phyloP scores from a whole-genome alignment of 1,140 invertebrate species.

The Drosophila chauvacae region DNA sequence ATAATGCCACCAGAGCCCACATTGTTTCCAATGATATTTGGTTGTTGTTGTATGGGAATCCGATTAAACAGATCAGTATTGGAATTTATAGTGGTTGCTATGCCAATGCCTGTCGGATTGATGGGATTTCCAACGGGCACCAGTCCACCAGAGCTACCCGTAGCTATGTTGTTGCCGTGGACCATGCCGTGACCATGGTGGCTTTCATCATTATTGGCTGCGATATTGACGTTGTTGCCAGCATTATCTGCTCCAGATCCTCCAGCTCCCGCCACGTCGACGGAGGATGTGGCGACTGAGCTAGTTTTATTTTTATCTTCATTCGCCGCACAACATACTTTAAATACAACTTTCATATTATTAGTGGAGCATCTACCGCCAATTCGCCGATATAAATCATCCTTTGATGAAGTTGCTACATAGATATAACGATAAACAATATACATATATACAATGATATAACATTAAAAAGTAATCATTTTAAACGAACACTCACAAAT shows the following conservation, averaged over 20 bases:
- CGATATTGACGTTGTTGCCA: conserved; percentile 36
- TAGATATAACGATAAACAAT: conserved; percentile 2
- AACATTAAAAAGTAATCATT: background rate
- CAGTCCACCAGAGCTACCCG: conserved; percentile 53
- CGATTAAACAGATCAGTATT: conserved; percentile 82
- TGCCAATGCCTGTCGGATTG: conserved; percentile 51
- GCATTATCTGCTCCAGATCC: conserved; percentile 56
- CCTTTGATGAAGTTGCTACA: conserved; percentile 93
- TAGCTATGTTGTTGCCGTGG: conserved; percentile 41
- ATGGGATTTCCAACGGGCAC: conserved; percentile 39
- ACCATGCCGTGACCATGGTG: conserved; percentile 8
- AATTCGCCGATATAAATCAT: conserved; percentile 95
- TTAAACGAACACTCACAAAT: conserved; percentile 89
- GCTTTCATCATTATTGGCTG: conserved; percentile 38
- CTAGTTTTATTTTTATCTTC: conserved; percentile 85
- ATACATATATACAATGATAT: background rate
- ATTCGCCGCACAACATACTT: conserved; percentile 92
- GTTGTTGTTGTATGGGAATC: conserved; percentile 77
- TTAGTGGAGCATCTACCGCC: conserved; percentile 95
- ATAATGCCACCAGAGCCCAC: conserved; percentile 64
- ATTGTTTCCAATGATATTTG: conserved; percentile 69
- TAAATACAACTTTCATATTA: conserved; percentile 98
- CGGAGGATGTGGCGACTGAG: conserved; percentile 76
- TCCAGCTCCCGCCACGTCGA: conserved; percentile 26
- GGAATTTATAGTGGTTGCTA: conserved; percentile 76